Percentiles rank a stretch among this genome's conserved stretches.
These are phyloP conservation scores for Podocnemis expansa DNA, from an alignment of 2,113 vertebrate species.

Conservation along the genomic window DNA sequence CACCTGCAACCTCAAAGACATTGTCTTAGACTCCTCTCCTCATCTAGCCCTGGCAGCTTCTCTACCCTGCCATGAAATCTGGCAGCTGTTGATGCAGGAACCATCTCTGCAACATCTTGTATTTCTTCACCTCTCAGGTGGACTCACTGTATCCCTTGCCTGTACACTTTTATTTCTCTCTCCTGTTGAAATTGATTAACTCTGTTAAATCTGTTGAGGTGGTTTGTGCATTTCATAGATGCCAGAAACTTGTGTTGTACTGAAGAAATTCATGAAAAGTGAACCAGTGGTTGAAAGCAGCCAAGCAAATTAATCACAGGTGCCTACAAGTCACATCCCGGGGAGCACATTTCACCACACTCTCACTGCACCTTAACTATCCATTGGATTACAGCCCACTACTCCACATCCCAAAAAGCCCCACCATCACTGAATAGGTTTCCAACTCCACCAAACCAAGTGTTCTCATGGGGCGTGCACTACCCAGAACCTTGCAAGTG, in stretches of 20 bases:
- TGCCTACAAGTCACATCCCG: background rate
- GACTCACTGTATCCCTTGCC: background rate
- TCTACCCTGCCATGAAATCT: background rate
- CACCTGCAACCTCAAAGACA: background rate
- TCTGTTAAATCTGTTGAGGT: background rate
- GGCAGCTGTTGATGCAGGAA: background rate
- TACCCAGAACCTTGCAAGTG: background rate
- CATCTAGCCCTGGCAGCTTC: background rate
- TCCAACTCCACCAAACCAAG: background rate
- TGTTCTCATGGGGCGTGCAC: background rate
- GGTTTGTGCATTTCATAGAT: background rate
- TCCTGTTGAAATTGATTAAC: background rate
- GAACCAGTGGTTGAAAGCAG: background rate
- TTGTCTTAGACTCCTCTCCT: background rate
- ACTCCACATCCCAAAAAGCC: background rate
- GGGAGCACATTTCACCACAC: background rate
- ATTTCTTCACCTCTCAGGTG: background rate
- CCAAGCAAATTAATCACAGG: background rate
- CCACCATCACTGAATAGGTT: background rate
- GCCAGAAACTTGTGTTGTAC: background rate
- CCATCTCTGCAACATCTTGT: background rate
- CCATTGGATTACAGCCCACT: background rate
- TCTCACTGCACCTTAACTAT: background rate
- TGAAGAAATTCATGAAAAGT: background rate
- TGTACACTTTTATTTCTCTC: background rate